A percentile compares a stretch with the other conserved stretches of the same genome.
Evolutionary conservation across 2,888 invertebrate genomes (phyloP).

Genomic region (Acrobasis consociella): DNA sequence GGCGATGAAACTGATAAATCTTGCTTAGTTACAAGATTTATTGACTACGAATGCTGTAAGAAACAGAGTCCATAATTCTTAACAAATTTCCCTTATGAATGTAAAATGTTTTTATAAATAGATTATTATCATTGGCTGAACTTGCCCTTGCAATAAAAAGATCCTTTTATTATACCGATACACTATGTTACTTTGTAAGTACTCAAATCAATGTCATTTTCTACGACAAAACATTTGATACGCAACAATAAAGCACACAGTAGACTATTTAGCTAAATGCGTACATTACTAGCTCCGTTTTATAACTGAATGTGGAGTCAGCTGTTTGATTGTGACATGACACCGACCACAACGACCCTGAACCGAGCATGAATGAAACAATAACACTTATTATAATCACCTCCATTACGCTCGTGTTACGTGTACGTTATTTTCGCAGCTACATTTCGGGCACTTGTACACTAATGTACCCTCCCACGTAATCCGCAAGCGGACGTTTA

Average conservation of each 20-base stretch:
- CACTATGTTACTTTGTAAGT: too few relatives aligned
- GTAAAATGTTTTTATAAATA: too few relatives aligned
- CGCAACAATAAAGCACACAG: background rate
- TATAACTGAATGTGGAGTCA: slow-evolving; percentile 48
- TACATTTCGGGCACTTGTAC: background rate
- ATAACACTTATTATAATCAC: slow-evolving; percentile 56
- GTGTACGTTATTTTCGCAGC: slow-evolving; percentile 25
- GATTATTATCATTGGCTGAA: too few relatives aligned
- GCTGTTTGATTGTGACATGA: slow-evolving; percentile 54
- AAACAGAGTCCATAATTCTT: too few relatives aligned
- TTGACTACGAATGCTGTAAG: too few relatives aligned
- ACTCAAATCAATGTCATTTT: too few relatives aligned
- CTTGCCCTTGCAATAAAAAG: too few relatives aligned
- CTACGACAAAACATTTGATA: background rate
- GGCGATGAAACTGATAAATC: background rate
- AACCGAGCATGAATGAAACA: slow-evolving; percentile 60
- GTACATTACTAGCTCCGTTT: slow-evolving; percentile 24
- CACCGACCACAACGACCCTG: slow-evolving; percentile 58
- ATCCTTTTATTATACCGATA: too few relatives aligned
- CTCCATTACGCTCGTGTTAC: slow-evolving; percentile 20
- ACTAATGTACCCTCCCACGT: background rate
- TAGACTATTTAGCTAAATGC: slow-evolving; percentile 6
- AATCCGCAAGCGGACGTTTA: slow-evolving; percentile 21
- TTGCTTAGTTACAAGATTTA: background rate
- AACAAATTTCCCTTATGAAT: too few relatives aligned